Base-by-base conservation (phyloP, 1,140 invertebrate species). In the Caenorhabditis latens region DNA sequence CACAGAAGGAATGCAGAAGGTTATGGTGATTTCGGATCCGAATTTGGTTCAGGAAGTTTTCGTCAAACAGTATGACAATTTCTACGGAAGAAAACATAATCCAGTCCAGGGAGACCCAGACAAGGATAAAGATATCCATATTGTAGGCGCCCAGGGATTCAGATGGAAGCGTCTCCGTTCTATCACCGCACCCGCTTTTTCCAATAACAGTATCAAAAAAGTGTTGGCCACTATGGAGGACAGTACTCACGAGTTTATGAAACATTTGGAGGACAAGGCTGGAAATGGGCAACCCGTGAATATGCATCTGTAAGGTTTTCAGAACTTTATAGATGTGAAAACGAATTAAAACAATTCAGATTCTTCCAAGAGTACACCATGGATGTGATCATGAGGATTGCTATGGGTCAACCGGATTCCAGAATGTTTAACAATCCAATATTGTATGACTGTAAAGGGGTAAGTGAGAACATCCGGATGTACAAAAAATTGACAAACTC, bases 11-110 rank as follows among this genome's bases (percentile, higher is more conserved):
- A 58, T 57, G 11, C 90, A 90, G 40, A 92, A 93, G 19, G 90
- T 93, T 0, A 86, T 93, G 16, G 93, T 93, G 1, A 93, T 93
- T 5, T 91, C 92, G 11, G 92, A 93, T 89, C 87, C 90, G 0
- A 91, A 92, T 32, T 42, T 93, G n/a, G 82, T 93, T n/a, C 89
- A 92, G 42, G 92, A 94, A 86, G 92, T 94, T 5, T 93, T 93
- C 71, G 90, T 93, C 9, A 93, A 93, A 85, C 91, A 93, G 85
- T 94, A 93, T 88, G 92, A 92, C 57, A 91, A 91, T 87, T 94
- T 94, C 88, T 92, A 93, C 86, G 90, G 91, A 21, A 85, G 93
- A 90, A 93, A 93, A 90, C 13, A 16, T 14, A 61, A 84, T 53
- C 86, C 89, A 43, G 21, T 86, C 32, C 61, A 32, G 48, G 87